A percentile compares a stretch with the other conserved stretches of the same genome.
These are phyloP conservation scores for Helleia helle DNA, from an alignment of 2,888 invertebrate genomes.

Conservation along the genomic window DNA sequence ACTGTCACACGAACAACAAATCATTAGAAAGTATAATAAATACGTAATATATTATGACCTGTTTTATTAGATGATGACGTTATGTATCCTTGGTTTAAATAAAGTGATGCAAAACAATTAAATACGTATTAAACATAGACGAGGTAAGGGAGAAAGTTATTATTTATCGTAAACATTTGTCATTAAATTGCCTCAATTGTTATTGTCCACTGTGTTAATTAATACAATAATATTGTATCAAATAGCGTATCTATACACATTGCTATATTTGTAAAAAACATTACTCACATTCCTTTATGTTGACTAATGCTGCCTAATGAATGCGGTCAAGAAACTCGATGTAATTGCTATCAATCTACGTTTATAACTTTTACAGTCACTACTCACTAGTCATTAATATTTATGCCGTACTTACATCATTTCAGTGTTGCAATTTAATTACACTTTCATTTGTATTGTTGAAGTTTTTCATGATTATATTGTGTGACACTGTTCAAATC, in stretches of 20 bases:
- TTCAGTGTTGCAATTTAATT: background rate
- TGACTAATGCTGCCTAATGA: conserved; percentile 45
- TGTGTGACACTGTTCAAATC: too few relatives aligned
- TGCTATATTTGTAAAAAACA: background rate
- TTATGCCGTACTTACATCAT: background rate
- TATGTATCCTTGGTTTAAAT: background rate
- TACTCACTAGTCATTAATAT: conserved; percentile 4
- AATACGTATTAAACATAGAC: background rate
- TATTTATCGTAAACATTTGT: background rate
- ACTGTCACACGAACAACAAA: background rate
- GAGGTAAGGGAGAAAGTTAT: conserved; percentile 3
- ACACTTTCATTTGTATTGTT: background rate
- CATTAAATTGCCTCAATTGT: background rate
- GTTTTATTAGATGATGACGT: background rate
- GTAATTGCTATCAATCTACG: conserved; percentile 16
- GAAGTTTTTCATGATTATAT: too few relatives aligned
- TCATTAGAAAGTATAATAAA: background rate
- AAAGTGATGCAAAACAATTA: background rate
- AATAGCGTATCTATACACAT: background rate
- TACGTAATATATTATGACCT: background rate
- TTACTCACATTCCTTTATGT: conserved; percentile 29
- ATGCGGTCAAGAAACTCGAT: conserved; percentile 26
- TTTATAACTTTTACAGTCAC: conserved; percentile 6
- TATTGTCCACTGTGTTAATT: background rate
- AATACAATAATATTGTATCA: background rate